phyloP scores from a whole-genome alignment of 2,797 vertebrate species.

The Mormyrus proboscirostris region DNA sequence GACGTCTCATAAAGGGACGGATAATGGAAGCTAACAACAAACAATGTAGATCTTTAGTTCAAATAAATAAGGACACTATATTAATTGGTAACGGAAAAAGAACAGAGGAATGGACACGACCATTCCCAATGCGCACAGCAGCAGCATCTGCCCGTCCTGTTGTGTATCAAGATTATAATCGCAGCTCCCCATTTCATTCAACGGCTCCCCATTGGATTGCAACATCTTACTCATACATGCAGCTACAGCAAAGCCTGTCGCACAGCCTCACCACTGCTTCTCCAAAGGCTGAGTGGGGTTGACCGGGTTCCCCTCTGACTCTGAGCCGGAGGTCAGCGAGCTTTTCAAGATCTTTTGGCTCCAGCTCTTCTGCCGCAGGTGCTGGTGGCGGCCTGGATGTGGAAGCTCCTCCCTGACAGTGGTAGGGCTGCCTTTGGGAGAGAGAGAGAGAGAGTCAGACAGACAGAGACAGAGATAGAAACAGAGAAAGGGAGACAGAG shows the following conservation, averaged over 20 bases:
- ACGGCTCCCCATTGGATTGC: background rate
- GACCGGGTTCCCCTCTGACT: slow-evolving; percentile 61
- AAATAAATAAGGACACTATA: background rate
- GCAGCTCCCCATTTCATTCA: background rate
- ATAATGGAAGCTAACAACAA: background rate
- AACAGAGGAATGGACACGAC: background rate
- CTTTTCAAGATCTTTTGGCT: slow-evolving; percentile 68
- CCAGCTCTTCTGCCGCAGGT: slow-evolving; percentile 81
- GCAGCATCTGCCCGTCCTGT: background rate
- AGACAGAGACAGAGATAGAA: background rate
- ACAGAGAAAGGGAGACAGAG: no score
- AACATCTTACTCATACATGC: background rate
- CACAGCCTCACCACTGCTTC: slow-evolving; percentile 78
- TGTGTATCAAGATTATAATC: background rate
- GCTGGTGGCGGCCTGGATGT: slow-evolving; percentile 45
- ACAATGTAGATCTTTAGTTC: background rate
- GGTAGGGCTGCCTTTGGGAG: slow-evolving; percentile 66
- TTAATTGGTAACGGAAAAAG: background rate
- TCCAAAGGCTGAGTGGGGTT: slow-evolving; percentile 78
- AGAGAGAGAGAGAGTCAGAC: slow-evolving; percentile 20
- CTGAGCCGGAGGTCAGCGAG: slow-evolving; percentile 39
- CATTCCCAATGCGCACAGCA: background rate
- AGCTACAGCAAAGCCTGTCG: background rate
- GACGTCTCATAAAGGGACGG: background rate
- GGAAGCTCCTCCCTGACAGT: slow-evolving; percentile 60